Percentiles rank a stretch among this genome's conserved stretches.
Conservation (phyloP, 2,113 vertebrate species). For the Pristiophorus japonicus region DNA sequence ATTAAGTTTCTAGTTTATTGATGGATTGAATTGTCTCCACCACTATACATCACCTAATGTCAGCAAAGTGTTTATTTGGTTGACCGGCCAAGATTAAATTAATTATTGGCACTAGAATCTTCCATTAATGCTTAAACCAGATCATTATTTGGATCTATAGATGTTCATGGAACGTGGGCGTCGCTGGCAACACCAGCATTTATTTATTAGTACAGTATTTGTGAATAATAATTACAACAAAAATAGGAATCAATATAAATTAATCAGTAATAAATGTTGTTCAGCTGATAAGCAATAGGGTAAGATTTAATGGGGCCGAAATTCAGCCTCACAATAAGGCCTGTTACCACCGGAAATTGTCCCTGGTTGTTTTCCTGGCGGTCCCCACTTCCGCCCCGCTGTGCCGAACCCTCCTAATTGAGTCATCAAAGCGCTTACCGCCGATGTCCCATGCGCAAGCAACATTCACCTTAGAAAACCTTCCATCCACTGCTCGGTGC, state of each 20-base stretch:
- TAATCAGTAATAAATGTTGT: neutral
- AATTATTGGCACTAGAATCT: conserved; percentile 3
- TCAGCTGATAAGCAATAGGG: neutral
- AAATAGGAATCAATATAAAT: neutral
- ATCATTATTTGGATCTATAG: neutral
- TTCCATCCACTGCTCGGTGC: no score
- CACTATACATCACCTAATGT: neutral
- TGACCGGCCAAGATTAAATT: neutral
- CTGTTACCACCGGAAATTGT: no score
- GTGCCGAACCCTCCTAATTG: no score
- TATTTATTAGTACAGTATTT: neutral
- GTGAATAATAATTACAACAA: neutral
- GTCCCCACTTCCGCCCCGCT: no score
- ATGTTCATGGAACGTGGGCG: no score
- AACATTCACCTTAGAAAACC: no score
- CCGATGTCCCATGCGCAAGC: no score
- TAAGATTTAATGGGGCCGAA: neutral
- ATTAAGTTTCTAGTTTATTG: neutral
- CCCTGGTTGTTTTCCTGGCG: no score
- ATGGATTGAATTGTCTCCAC: neutral
- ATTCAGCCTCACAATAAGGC: no score
- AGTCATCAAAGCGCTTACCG: no score
- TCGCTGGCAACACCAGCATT: no score
- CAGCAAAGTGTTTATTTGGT: conserved; percentile 8
- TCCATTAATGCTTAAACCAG: neutral